Evolutionary conservation across 1,140 invertebrate genomes (phyloP), one percentile per base, ranked within the genome.

Genomic region (Drosophila virilis): DNA sequence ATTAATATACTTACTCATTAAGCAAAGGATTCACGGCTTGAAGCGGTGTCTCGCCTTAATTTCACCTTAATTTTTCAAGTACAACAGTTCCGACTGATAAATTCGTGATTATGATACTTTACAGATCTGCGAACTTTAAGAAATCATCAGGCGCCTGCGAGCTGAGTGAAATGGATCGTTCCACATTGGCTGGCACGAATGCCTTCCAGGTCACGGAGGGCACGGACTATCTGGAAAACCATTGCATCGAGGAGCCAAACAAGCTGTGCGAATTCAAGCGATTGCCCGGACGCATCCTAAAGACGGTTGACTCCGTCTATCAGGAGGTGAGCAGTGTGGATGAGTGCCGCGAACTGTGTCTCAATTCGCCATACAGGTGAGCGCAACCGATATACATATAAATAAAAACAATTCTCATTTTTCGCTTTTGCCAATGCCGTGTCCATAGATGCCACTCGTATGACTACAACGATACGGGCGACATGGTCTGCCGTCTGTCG

Each of bases 201-300:
- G 94, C 95, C 42, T 96, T 97, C 93, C 95, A 96, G 92, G 86
- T 93, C 94, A 95, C 38, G 33, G 95, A 96, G 82, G 95, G 95
- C 73, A 93, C 93, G 66, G 97, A 98, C 82, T 98, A 98, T 92
- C 94, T 98, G 90, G 97, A 98, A 90, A 97, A 97, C 91, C 97
- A 98, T 92, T 98, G 97, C 92, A 96, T 97, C 10, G 96, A 97
- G 75, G 97, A 97, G 90, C 97, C 97, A 2, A 96, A 96, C 12
- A 97, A 97, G 92, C 93, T 98, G 46, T 98, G 98, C 93, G 97
- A 98, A 91, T 98, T 98, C 93, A 97, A 97, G 91, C 97, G 97
- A 80, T 93, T 98, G 77, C 95, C 94, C 32, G 97, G 97, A 0
- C 95, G 96, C 65, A 98, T 98, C 74, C 93, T 98, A 35, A 98